These are phyloP conservation scores for Stichodactyla helianthus DNA, from an alignment of 64 coral and sea anemone genomes.

Conservation along the genomic window DNA sequence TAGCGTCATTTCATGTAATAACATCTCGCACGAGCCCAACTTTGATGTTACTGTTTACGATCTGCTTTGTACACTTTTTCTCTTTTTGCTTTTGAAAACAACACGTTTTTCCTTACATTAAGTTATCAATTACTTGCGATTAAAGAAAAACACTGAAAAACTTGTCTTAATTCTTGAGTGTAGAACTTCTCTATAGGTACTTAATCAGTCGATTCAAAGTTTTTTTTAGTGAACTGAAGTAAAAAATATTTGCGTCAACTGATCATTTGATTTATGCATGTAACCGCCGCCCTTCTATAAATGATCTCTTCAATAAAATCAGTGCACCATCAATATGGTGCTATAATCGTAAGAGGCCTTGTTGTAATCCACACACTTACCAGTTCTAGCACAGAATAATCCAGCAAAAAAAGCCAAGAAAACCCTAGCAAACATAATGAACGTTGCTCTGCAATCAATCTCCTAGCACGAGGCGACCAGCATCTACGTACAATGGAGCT, in stretches of 20 bases:
- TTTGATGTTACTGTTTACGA: too few relatives aligned
- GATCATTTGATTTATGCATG: background rate
- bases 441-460: background rate
- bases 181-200: background rate
- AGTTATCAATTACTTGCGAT: too few relatives aligned
- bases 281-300: background rate
- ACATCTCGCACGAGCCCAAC: too few relatives aligned
- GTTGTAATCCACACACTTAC: background rate
- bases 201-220: background rate
- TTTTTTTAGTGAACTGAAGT: background rate
- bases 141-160: too few relatives aligned
- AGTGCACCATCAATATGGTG: background rate
- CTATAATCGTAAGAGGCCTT: background rate
- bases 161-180: background rate
- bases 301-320: background rate
- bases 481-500: background rate
- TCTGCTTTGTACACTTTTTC: too few relatives aligned
- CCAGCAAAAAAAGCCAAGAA: background rate
- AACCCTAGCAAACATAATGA: background rate
- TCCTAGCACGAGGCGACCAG: background rate
- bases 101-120: too few relatives aligned
- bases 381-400: background rate
- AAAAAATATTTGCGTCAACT: background rate
- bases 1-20: too few relatives aligned
- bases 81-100: too few relatives aligned